Evolutionary conservation across 2,888 invertebrate genomes (phyloP).

Genomic region (Matsumyia berberina): DNA sequence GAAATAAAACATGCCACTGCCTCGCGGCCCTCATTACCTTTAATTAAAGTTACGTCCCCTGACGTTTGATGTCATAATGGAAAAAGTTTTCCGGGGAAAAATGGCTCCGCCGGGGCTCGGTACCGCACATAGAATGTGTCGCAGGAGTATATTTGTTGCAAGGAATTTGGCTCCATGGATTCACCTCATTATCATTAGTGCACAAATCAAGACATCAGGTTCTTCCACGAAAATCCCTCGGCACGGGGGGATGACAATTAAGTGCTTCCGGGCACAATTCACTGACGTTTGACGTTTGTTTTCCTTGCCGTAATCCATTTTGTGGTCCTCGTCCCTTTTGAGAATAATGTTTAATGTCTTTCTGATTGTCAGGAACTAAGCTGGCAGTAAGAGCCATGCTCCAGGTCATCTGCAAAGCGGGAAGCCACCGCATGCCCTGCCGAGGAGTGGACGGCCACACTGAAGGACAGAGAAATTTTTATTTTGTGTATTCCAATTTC

Average conservation of each 20-base stretch:
- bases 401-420: conserved; percentile 38
- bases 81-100: conserved; percentile 40
- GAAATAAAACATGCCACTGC: conserved; percentile 50
- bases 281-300: conserved; percentile 57
- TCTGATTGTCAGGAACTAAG: conserved; percentile 67
- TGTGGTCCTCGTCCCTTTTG: conserved; percentile 14
- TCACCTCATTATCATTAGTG: conserved; percentile 59
- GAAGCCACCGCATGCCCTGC: conserved; percentile 5
- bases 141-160: conserved; percentile 20
- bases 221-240: conserved; percentile 9
- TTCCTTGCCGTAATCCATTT: conserved; percentile 3
- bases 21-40: conserved; percentile 63
- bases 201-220: conserved; percentile 43
- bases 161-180: conserved; percentile 29
- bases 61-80: conserved; percentile 53
- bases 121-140: conserved; percentile 15
- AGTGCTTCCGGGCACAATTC: conserved; percentile 52
- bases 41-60: conserved; percentile 66
- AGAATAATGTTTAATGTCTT: conserved; percentile 67
- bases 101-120: conserved; percentile 31
- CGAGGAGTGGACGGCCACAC: not conserved
- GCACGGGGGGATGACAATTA: conserved; percentile 42
- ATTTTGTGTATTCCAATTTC: conserved; percentile 25
- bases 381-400: not conserved
- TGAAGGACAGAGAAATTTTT: conserved; percentile 20